These are phyloP conservation scores for Eupithecia inturbata DNA, from an alignment of 2,888 invertebrate species.

Conservation along the genomic window DNA sequence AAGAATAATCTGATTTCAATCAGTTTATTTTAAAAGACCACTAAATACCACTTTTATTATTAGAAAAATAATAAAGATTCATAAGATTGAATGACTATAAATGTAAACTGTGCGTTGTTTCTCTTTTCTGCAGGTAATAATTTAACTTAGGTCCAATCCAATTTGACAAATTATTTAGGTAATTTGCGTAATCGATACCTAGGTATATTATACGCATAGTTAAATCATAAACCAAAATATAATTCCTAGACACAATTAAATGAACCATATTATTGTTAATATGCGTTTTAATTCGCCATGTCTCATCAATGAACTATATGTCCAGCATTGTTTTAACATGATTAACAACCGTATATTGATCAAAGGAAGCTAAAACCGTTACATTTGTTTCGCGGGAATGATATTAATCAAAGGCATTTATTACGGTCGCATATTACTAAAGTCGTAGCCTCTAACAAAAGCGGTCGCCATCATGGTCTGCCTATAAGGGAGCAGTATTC, in stretches of 20 bases:
- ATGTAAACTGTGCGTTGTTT: background rate
- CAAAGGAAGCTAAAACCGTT: conserved; percentile 67
- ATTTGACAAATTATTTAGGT: background rate
- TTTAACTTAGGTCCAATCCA: background rate
- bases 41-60: background rate
- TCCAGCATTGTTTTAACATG: conserved; percentile 62
- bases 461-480: background rate
- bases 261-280: conserved; percentile 44
- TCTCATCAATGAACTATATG: conserved; percentile 56
- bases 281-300: conserved; percentile 62
- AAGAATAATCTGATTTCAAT: background rate
- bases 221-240: conserved; percentile 47
- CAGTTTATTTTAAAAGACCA: background rate
- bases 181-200: background rate
- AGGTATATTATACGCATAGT: conserved; percentile 9
- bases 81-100: background rate
- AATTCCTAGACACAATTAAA: conserved; percentile 41
- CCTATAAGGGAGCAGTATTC: background rate
- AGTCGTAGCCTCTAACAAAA: background rate
- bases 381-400: conserved; percentile 77
- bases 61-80: background rate
- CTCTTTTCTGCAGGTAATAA: background rate
- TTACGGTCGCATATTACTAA: conserved; percentile 66
- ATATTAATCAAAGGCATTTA: conserved; percentile 82
- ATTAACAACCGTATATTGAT: conserved; percentile 73